Base-by-base conservation (phyloP, 2,113 vertebrate species). In the Amia ocellicauda region DNA sequence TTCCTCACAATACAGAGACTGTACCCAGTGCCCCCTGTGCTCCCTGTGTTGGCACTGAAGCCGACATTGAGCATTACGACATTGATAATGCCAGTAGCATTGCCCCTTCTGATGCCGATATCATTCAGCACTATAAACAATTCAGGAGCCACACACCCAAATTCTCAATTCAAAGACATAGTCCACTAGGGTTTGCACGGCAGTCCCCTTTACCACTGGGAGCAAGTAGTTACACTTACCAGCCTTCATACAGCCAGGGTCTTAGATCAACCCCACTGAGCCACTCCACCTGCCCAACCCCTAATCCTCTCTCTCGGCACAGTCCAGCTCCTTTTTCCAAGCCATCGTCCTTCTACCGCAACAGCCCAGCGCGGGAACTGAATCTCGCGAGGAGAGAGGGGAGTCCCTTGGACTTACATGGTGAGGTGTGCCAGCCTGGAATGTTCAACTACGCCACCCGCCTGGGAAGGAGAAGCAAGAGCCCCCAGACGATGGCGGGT, bases 41-140 rank as follows among this genome's bases (percentile, higher is more conserved):
- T 0, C 92, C 94, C 20, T 88, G 88, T 45, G 75, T 63, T 0
- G 83, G 68, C 0, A 93, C 92, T 0, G 93, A 94, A 70, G 80
- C 91, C 0, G 95, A 98, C 59, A 93, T 95, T 0, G 97, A 99
- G 68, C 97, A 98, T 79, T 99, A 99, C 0, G 97, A 99, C 77
- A 98, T 99, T 0, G 96, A 99, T 79, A 98, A 98, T 0, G 97
- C 97, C 72, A 99, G 97, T 85, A 99, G 96, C 74, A 99, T 99
- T 0, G 97, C 97, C 0, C 97, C 97, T 0, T 99, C 97, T 0
- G 97, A 99, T 0, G 97, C 97, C 0, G 97, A 99, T 78, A 95
- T 99, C 76, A 89, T 99, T 68, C 96, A 98, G 70, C 97, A 99
- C 80, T 99, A 99, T 80, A 94, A 94, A 69, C 97, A 98, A 75